Evolutionary conservation across 37 sponge, comb jelly and placozoan species (phyloP).

Genomic region (Chondrilla cf. caribensis): DNA sequence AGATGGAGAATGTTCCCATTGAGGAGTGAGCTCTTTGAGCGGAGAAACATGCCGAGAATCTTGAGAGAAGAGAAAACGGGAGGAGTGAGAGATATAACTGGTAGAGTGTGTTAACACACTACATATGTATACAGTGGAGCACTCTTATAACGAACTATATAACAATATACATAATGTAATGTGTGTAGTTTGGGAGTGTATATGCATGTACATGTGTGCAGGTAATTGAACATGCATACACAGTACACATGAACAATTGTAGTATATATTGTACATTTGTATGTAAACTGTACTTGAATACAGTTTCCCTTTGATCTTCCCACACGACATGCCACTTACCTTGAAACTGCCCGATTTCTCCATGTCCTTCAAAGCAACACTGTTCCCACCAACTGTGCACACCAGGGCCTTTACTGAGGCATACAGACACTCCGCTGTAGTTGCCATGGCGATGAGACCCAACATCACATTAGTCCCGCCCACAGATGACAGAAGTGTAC

Average conservation of each 20-base stretch:
- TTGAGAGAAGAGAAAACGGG: constrained; percentile 6
- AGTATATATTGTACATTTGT: too few relatives aligned
- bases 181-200: too few relatives aligned
- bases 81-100: background rate
- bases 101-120: background rate
- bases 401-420: constrained; percentile 88
- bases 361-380: constrained; percentile 75
- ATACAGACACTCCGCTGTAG: constrained; percentile 75
- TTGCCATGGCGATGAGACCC: constrained; percentile 88
- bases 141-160: too few relatives aligned
- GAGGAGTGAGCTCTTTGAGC: constrained; percentile 56
- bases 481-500: constrained; percentile 60
- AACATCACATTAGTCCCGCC: constrained; percentile 84
- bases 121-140: too few relatives aligned
- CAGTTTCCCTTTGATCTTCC: too few relatives aligned
- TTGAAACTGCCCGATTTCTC: constrained; percentile 79
- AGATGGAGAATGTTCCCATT: constrained; percentile 88
- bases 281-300: too few relatives aligned
- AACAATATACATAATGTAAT: too few relatives aligned
- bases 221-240: too few relatives aligned
- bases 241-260: too few relatives aligned
- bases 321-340: too few relatives aligned
- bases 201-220: too few relatives aligned
- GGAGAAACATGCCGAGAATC: constrained; percentile 79
- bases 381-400: constrained; percentile 75